These are phyloP conservation scores for Pyrrhosoma nymphula DNA, from an alignment of 2,888 invertebrate species.

Conservation along the genomic window DNA sequence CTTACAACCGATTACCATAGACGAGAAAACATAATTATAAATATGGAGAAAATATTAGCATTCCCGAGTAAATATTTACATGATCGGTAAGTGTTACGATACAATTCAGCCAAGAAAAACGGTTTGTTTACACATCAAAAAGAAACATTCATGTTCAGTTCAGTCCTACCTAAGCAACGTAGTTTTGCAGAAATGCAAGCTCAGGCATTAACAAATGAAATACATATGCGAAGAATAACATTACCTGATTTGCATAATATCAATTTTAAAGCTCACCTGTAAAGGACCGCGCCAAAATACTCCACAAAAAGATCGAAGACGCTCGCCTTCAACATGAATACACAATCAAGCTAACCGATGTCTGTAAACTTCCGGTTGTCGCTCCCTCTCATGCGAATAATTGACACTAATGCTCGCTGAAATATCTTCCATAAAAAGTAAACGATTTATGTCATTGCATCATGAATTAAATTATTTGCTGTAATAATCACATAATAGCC, in stretches of 20 bases:
- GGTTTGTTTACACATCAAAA: slow-evolving; percentile 58
- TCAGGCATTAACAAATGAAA: background rate
- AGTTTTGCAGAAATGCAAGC: slow-evolving; percentile 47
- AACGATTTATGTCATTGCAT: background rate
- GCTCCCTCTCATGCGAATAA: slow-evolving; percentile 67
- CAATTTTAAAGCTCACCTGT: slow-evolving; percentile 44
- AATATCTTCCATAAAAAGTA: slow-evolving; percentile 15
- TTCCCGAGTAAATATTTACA: background rate
- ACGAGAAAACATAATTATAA: background rate
- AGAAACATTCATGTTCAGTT: slow-evolving; percentile 51
- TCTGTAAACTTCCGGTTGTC: slow-evolving; percentile 71
- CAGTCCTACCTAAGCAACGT: slow-evolving; percentile 29
- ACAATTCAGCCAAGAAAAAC: background rate
- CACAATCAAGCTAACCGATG: slow-evolving; percentile 69
- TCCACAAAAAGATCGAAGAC: slow-evolving; percentile 55
- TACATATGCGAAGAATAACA: background rate
- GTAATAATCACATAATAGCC: background rate
- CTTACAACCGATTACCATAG: background rate
- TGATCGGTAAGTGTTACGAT: background rate
- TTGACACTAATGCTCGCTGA: slow-evolving; percentile 58
- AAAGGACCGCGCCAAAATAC: slow-evolving; percentile 67
- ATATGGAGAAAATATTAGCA: background rate
- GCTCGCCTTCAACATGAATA: slow-evolving; percentile 68
- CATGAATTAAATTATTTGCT: background rate
- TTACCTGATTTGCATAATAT: slow-evolving; percentile 44